These are phyloP conservation scores for Nomada ruficornis DNA, from an alignment of 2,888 invertebrate species.

Conservation along the genomic window DNA sequence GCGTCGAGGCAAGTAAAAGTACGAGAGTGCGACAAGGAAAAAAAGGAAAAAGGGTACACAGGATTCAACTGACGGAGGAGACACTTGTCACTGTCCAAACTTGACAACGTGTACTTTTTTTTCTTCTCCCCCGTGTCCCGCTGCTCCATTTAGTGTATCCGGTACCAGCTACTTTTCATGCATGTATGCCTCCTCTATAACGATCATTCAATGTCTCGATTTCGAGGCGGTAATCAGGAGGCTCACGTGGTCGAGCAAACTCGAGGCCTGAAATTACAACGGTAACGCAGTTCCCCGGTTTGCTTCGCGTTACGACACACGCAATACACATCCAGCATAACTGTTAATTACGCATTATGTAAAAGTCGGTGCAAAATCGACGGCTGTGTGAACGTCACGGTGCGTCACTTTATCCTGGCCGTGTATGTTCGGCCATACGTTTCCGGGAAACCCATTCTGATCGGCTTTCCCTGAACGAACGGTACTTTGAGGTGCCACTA, in stretches of 20 bases:
- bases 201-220: conserved; percentile 33
- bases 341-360: conserved; percentile 67
- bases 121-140: neutral
- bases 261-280: conserved; percentile 49
- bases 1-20: neutral
- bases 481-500: neutral
- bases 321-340: conserved; percentile 42
- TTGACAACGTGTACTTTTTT: neutral
- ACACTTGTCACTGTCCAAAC: neutral
- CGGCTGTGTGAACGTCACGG: conserved; percentile 13
- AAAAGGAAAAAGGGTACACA: neutral
- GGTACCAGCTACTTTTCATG: neutral
- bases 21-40: neutral
- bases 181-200: neutral
- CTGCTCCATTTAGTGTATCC: neutral
- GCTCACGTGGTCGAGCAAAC: conserved; percentile 41
- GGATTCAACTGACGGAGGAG: neutral
- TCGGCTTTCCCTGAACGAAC: conserved; percentile 42
- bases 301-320: conserved; percentile 57
- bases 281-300: conserved; percentile 52
- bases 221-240: conserved; percentile 26
- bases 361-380: conserved; percentile 38
- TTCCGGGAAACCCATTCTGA: conserved; percentile 43
- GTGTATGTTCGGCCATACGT: conserved; percentile 14
- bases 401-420: neutral